Evolutionary conservation across 2,113 vertebrate species (phyloP).

Genomic region (Heterochromis multidens): DNA sequence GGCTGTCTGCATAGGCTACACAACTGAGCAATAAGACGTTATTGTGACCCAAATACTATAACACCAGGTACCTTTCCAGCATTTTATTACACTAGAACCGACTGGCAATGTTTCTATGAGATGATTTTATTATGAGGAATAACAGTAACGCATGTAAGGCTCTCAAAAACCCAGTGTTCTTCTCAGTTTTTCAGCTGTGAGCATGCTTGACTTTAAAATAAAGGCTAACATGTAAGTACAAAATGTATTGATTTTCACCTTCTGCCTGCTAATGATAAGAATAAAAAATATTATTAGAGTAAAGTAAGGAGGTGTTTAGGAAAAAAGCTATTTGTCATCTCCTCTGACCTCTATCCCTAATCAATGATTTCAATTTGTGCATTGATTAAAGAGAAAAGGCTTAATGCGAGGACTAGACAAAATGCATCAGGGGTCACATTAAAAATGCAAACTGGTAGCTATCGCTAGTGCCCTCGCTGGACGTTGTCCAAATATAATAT

Average conservation of each 20-base stretch:
- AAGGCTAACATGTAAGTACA: not conserved
- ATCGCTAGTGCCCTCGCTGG: constrained; percentile 43
- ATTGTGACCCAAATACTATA: constrained; percentile 74
- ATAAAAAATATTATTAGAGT: constrained; percentile 30
- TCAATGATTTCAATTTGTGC: constrained; percentile 63
- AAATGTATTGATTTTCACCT: constrained; percentile 7
- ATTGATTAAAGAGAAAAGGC: constrained; percentile 39
- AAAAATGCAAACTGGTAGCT: constrained; percentile 50
- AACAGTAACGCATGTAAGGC: not conserved
- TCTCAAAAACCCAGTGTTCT: not conserved
- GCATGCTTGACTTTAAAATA: not conserved
- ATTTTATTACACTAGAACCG: constrained; percentile 66
- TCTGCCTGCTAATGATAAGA: constrained; percentile 2
- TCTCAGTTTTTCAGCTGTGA: not conserved
- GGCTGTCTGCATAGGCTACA: constrained; percentile 46
- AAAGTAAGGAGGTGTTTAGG: constrained; percentile 19
- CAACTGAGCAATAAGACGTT: constrained; percentile 68
- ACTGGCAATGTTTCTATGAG: constrained; percentile 38
- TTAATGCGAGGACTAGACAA: constrained; percentile 44
- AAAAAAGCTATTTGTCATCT: constrained; percentile 34
- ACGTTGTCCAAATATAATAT: constrained; percentile 67
- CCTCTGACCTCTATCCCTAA: constrained; percentile 57
- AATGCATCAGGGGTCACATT: constrained; percentile 45
- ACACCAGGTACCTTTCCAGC: constrained; percentile 64
- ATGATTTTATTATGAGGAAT: constrained; percentile 24